phyloP scores from a whole-genome alignment of 2,113 vertebrate genomes.

The Rostratula benghalensis region DNA sequence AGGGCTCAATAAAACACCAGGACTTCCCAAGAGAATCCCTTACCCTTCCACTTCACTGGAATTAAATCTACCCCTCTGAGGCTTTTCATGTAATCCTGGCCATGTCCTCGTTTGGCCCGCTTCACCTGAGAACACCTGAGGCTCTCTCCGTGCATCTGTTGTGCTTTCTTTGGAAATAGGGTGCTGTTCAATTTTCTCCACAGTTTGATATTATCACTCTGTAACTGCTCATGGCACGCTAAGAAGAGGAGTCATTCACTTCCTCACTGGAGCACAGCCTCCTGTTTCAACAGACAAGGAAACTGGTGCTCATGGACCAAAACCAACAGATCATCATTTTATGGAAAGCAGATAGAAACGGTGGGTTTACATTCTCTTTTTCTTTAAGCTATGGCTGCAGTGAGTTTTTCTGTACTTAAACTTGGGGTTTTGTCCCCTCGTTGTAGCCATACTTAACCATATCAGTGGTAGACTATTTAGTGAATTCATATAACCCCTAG shows the following conservation, averaged over 20 bases:
- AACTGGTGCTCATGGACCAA: neutral
- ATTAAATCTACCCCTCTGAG: neutral
- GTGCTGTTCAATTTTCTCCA: neutral
- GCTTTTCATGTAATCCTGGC: neutral
- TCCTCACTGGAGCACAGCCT: neutral
- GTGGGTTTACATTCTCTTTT: neutral
- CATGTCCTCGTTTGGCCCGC: accelerated
- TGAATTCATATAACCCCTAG: neutral
- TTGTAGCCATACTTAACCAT: neutral
- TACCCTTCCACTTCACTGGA: neutral
- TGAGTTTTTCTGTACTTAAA: neutral
- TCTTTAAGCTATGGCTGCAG: neutral
- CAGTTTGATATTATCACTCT: neutral
- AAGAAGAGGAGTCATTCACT: neutral
- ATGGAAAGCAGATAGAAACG: neutral
- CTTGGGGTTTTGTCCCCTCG: neutral
- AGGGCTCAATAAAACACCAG: neutral
- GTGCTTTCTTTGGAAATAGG: neutral
- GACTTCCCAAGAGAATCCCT: neutral
- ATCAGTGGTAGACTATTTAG: neutral
- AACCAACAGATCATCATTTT: neutral
- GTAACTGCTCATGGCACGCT: neutral
- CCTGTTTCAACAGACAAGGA: neutral
- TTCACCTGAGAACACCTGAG: neutral
- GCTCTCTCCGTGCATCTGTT: neutral